Evolutionary conservation across 2,888 invertebrate genomes (phyloP).

Genomic region (Drosophila monieri): DNA sequence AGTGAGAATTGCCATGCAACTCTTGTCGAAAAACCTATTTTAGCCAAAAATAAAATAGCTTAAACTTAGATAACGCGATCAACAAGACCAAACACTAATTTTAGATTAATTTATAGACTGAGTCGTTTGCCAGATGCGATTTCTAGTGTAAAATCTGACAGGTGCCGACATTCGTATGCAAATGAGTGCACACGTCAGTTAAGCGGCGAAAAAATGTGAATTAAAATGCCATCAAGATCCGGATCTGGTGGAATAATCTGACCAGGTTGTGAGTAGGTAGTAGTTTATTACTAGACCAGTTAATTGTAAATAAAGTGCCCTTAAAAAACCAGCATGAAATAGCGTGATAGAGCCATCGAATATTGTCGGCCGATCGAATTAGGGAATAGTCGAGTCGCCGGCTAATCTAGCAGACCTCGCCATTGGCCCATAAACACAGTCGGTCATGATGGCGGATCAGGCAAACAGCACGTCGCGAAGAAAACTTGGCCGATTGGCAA

Average conservation of each 20-base stretch:
- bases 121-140: neutral
- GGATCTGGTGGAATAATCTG: conserved; percentile 15
- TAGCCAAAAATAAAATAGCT: neutral
- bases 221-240: conserved; percentile 36
- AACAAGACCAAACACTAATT: neutral
- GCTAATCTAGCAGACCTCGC: conserved; percentile 12
- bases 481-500: conserved; percentile 7
- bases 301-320: conserved; percentile 5
- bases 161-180: conserved; percentile 21
- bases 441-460: conserved; percentile 16
- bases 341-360: conserved; percentile 2
- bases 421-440: conserved; percentile 8
- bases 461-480: neutral
- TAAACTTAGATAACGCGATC: no score
- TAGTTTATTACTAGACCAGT: neutral
- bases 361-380: conserved; percentile 1
- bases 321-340: neutral
- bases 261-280: conserved; percentile 1
- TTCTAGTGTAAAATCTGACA: conserved; percentile 10
- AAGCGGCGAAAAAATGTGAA: conserved; percentile 15
- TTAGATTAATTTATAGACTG: conserved; percentile 4
- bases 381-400: neutral
- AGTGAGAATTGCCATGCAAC: conserved; percentile 10
- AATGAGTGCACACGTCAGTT: conserved; percentile 19
- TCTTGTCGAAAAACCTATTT: neutral